These are phyloP conservation scores for Pachliopta kotzebuea DNA, from an alignment of 2,888 invertebrate species.

Conservation along the genomic window DNA sequence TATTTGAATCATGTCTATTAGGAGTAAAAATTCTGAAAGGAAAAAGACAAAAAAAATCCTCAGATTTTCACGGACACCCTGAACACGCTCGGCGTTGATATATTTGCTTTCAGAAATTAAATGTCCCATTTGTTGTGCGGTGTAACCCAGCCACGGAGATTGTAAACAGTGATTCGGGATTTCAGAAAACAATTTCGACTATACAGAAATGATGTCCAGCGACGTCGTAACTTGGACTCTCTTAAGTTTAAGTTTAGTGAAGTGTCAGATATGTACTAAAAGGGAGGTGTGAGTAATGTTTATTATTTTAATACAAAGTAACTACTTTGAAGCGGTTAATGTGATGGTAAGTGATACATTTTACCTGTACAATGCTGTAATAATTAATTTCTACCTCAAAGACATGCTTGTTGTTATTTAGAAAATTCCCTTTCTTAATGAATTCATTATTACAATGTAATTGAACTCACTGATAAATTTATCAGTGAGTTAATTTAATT, in stretches of 20 bases:
- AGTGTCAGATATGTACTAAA: constrained; percentile 35
- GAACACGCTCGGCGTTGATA: neutral
- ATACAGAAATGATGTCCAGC: neutral
- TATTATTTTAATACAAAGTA: neutral
- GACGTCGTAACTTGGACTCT: neutral
- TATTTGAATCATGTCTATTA: no score
- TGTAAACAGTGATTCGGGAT: no score
- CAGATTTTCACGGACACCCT: neutral
- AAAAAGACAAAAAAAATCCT: neutral
- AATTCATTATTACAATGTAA: no score
- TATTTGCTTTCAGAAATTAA: neutral
- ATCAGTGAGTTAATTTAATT: no score
- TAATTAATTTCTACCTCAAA: neutral
- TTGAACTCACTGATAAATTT: no score
- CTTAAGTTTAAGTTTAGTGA: constrained; percentile 7
- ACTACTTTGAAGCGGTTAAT: neutral
- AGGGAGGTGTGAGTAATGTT: constrained; percentile 33
- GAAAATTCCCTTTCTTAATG: no score
- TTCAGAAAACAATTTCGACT: neutral
- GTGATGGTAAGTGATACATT: neutral
- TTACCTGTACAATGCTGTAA: neutral
- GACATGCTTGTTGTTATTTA: no score
- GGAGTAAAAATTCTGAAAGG: no score
- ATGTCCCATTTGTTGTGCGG: neutral
- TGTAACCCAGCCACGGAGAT: no score